Conservation (phyloP, 2,797 vertebrate species). For the Mus spretus region DNA sequence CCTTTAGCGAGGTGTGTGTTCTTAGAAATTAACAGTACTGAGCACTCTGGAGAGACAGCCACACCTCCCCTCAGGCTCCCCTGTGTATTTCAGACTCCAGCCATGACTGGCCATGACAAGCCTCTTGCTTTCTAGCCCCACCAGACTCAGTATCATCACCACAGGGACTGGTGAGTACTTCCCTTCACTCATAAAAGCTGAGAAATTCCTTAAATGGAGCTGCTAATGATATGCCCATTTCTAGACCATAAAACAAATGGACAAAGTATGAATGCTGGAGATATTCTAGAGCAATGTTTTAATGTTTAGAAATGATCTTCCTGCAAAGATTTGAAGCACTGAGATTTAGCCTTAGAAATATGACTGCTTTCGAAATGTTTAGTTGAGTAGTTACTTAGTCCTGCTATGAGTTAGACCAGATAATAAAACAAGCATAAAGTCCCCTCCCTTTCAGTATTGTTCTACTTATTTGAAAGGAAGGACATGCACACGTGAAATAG, state of each 20-base stretch:
- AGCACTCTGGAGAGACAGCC: background rate
- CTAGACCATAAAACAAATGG: constrained; percentile 23
- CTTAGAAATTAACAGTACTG: background rate
- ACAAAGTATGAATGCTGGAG: background rate
- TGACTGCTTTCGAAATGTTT: constrained; percentile 1
- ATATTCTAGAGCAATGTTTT: constrained; percentile 20
- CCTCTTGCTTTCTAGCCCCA: background rate
- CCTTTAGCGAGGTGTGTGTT: background rate
- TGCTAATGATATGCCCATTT: background rate
- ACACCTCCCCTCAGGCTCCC: background rate
- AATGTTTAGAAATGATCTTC: constrained; percentile 25
- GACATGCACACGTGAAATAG: background rate
- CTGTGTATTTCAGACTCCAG: background rate
- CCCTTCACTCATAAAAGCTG: background rate
- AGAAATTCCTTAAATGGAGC: background rate
- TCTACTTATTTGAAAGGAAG: constrained; percentile 38
- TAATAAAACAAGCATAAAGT: background rate
- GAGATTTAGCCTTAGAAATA: constrained; percentile 25
- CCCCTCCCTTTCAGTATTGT: background rate
- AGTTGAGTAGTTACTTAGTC: background rate
- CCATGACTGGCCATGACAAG: background rate
- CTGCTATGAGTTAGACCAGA: background rate
- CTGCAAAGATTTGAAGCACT: constrained; percentile 36
- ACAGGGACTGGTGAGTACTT: background rate
- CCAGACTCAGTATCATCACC: background rate